Conservation (phyloP, 2,797 vertebrate species). For the Adelosebastes latens region DNA sequence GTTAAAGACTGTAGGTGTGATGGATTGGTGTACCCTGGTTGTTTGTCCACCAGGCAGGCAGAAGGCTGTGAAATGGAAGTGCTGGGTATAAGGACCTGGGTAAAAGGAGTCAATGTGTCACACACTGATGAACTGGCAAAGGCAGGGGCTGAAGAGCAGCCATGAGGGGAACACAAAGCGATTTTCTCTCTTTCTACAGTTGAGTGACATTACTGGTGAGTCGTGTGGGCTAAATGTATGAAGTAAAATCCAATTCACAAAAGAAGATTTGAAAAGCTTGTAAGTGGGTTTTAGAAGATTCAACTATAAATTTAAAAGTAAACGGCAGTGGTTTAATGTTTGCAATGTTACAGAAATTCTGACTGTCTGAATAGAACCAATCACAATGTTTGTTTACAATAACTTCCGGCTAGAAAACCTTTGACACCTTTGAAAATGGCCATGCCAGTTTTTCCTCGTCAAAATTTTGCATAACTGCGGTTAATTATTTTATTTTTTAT, state of each 20-base stretch:
- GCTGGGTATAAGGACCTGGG: background rate
- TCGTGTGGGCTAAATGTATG: background rate
- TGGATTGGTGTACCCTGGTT: conserved; percentile 6
- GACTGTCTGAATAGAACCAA: background rate
- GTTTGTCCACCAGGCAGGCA: conserved; percentile 15
- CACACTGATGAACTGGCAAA: conserved; percentile 17
- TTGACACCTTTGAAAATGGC: too few relatives aligned
- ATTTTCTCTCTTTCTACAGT: conserved; percentile 2
- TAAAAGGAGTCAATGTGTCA: conserved; percentile 15
- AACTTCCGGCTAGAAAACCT: too few relatives aligned
- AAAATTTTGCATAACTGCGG: too few relatives aligned
- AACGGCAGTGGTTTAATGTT: background rate
- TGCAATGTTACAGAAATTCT: background rate
- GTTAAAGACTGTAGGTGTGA: conserved; percentile 19
- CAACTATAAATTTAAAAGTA: background rate
- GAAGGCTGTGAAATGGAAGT: conserved; percentile 45
- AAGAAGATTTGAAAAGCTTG: background rate
- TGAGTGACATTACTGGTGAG: conserved; percentile 1
- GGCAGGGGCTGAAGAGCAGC: background rate
- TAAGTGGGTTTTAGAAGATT: background rate
- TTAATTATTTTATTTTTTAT: too few relatives aligned
- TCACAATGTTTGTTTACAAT: too few relatives aligned
- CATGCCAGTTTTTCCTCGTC: too few relatives aligned
- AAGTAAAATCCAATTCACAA: background rate
- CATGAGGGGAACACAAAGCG: background rate